Evolutionary conservation across 2,888 invertebrate species (phyloP).

Genomic region (Yponomeuta malinellus): DNA sequence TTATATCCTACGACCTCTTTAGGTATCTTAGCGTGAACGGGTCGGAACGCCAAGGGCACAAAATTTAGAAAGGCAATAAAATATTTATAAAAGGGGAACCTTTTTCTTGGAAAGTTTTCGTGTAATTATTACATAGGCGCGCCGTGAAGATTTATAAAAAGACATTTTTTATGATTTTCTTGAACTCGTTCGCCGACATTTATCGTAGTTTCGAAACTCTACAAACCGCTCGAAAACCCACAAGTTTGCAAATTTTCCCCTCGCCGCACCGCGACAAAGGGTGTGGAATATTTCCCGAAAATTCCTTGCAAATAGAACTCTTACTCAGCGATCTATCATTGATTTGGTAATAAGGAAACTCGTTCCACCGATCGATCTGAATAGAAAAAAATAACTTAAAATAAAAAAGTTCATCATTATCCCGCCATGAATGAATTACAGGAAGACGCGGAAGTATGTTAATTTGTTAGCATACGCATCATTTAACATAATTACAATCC

Average conservation of each 20-base stretch:
- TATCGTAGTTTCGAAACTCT: too few relatives aligned
- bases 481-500: background rate
- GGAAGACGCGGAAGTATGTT: slow-evolving; percentile 11
- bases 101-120: slow-evolving; percentile 17
- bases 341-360: background rate
- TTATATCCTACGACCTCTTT: slow-evolving; percentile 38
- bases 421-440: slow-evolving; percentile 5
- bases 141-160: background rate
- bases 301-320: background rate
- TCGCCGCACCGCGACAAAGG: background rate
- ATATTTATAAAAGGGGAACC: background rate
- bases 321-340: background rate
- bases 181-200: background rate
- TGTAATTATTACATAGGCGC: background rate
- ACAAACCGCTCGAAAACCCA: background rate
- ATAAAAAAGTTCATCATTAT: background rate
- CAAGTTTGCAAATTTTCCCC: background rate
- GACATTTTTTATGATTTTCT: background rate
- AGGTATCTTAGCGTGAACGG: slow-evolving; percentile 25
- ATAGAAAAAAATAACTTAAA: background rate
- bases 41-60: slow-evolving; percentile 18
- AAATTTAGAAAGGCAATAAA: slow-evolving; percentile 14
- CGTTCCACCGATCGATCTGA: background rate
- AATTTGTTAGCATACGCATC: slow-evolving; percentile 7
- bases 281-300: background rate